A percentile compares a stretch with the other conserved stretches of the same genome.
Evolutionary conservation across 2,888 invertebrate genomes (phyloP).

Genomic region (Anoncus sp.): DNA sequence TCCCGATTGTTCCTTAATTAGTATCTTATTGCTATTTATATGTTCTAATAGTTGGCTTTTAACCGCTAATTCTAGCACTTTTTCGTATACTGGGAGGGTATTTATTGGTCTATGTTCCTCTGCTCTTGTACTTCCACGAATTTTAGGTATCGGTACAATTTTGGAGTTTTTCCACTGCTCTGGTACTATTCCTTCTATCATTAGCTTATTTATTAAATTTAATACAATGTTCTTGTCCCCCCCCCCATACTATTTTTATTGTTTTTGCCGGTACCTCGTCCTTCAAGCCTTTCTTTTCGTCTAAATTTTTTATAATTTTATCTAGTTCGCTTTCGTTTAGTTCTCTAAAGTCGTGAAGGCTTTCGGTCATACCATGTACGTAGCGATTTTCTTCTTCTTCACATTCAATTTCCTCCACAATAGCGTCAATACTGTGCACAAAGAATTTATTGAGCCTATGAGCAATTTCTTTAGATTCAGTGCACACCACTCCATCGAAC

Average conservation of each 20-base stretch:
- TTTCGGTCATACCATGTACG: background rate
- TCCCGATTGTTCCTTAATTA: too few species aligned
- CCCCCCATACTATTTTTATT: background rate
- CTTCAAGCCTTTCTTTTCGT: conserved; percentile 5
- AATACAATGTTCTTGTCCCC: background rate
- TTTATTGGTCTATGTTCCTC: background rate
- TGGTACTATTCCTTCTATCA: conserved; percentile 1
- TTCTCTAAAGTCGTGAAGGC: conserved; percentile 8
- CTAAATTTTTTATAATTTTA: conserved; percentile 9
- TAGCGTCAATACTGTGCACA: conserved; percentile 40
- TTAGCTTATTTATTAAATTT: conserved; percentile 14
- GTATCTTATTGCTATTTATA: too few species aligned
- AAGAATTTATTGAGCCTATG: conserved; percentile 62
- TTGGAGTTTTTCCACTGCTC: background rate
- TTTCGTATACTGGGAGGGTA: too few species aligned
- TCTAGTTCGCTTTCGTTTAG: background rate
- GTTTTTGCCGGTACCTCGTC: conserved; percentile 14
- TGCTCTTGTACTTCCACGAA: conserved; percentile 13
- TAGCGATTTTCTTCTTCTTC: background rate
- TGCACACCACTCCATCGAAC: conserved; percentile 16
- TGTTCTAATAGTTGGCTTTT: too few species aligned
- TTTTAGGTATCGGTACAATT: conserved; percentile 5
- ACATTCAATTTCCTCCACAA: conserved; percentile 20
- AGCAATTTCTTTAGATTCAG: conserved; percentile 40
- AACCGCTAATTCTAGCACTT: too few species aligned